Conservation (phyloP, 2,797 vertebrate species). For the Micromesistius poutassou region DNA sequence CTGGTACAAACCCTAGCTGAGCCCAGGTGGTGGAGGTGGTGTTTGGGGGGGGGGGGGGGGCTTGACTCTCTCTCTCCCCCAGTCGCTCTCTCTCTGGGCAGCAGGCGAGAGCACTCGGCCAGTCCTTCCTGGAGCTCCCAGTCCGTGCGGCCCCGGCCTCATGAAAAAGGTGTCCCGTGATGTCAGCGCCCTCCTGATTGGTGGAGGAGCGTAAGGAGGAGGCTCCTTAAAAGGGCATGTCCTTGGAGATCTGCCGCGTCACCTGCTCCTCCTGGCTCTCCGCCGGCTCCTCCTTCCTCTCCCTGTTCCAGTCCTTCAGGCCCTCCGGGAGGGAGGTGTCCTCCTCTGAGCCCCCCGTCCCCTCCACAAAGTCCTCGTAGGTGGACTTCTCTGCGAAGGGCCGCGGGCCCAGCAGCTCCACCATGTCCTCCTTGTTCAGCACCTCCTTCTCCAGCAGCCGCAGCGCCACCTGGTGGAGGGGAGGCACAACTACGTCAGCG, state of each 20-base stretch:
- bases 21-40: no score
- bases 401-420: constrained; percentile 86
- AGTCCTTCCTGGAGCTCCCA: neutral
- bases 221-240: constrained; percentile 77
- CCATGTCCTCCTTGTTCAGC: constrained; percentile 91
- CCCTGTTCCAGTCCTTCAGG: constrained; percentile 95
- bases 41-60: neutral
- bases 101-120: neutral
- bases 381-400: constrained; percentile 94
- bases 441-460: constrained; percentile 91
- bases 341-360: constrained; percentile 90
- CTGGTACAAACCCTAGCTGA: neutral
- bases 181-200: neutral
- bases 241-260: constrained; percentile 77
- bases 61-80: neutral
- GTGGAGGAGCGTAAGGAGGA: neutral
- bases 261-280: constrained; percentile 79
- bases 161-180: neutral
- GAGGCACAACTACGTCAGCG: neutral
- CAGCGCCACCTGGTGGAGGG: constrained; percentile 83
- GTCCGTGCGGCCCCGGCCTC: neutral
- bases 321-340: constrained; percentile 91
- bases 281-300: constrained; percentile 77
- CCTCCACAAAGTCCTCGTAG: constrained; percentile 95
- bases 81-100: neutral